Evolutionary conservation across 2,888 invertebrate genomes (phyloP), one percentile per base, ranked within the genome.

Genomic region (Onchidella celtica): DNA sequence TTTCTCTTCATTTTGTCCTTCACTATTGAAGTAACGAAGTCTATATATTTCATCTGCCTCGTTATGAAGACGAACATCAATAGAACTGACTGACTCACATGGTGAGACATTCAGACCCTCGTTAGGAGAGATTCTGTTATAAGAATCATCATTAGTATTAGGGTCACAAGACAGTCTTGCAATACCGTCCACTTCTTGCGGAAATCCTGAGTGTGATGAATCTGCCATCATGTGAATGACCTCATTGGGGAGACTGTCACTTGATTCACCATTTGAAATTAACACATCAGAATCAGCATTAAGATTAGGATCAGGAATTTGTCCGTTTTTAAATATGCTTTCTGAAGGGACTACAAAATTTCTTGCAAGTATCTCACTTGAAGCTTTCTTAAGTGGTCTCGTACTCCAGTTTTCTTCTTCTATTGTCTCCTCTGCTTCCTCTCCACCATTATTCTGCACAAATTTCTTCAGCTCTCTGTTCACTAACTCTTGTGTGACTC

Each of bases 61-160:
- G 29, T 55, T 17, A 38, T 76, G 76, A 2, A 76, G 55, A 11
- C 70, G 38, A 6, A 75, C 57, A 76, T 81, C 76, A 27, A 81
- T 81, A 29, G 81, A 81, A 29, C 81, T 81, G 55, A 81, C 61
- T 27, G 81, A 81, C 24, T 81, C 81, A 69, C 61, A 38, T 2
- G 81, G 81, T 0, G 81, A 81, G 21, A 81, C 61, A 40, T 55
- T 72, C 21, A 63, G 70, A 21, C 69, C 76, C 38, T 69, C 81
- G 34, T 29, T 65, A 11, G 70, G 61, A n/a, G 78, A 70, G 17
- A 4, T 4, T 2, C 70, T 69, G 9, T 69, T 21, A 11, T 69
- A 78, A 24, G 36, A 36, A 34, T 78, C 59, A 9, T 78, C 70
- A 38, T 29, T 27, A 6, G 27, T 63, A n/a, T n/a, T n/a, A n/a